Evolutionary conservation across 2,888 invertebrate species (phyloP).

Genomic region (Caenorhabditis doughertyi): DNA sequence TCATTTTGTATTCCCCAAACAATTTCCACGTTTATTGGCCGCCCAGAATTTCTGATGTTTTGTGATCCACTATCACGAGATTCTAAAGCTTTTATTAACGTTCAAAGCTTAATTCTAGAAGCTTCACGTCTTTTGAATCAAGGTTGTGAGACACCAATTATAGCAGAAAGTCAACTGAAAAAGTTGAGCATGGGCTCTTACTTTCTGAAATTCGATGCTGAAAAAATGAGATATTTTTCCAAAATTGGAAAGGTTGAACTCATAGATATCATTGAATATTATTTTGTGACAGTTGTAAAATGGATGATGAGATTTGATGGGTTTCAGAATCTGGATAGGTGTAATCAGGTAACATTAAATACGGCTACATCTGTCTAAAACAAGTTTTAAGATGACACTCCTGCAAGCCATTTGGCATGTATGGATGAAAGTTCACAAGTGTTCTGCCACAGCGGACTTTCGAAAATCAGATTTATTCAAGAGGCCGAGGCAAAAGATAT

Average conservation of each 20-base stretch:
- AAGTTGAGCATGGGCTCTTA: slow-evolving; percentile 5
- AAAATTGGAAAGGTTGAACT: slow-evolving; percentile 10
- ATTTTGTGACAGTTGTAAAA: slow-evolving; percentile 37
- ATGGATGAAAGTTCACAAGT: slow-evolving; percentile 23
- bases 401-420: slow-evolving; percentile 17
- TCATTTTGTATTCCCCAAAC: not conserved
- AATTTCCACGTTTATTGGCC: slow-evolving; percentile 1
- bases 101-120: not conserved
- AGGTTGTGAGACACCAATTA: slow-evolving; percentile 9
- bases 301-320: slow-evolving; percentile 39
- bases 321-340: slow-evolving; percentile 33
- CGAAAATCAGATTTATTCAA: not conserved
- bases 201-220: not conserved
- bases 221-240: not conserved
- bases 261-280: slow-evolving; percentile 32
- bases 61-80: not conserved
- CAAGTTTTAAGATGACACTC: slow-evolving; percentile 13
- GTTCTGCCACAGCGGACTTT: slow-evolving; percentile 1
- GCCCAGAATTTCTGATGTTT: slow-evolving; percentile 26
- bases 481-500: not conserved
- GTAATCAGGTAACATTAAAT: slow-evolving; percentile 8
- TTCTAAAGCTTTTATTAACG: not conserved
- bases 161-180: slow-evolving; percentile 5
- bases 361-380: not conserved
- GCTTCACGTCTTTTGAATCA: slow-evolving; percentile 20